phyloP scores from a whole-genome alignment of 2,113 vertebrate species.

The Gambusia affinis region DNA sequence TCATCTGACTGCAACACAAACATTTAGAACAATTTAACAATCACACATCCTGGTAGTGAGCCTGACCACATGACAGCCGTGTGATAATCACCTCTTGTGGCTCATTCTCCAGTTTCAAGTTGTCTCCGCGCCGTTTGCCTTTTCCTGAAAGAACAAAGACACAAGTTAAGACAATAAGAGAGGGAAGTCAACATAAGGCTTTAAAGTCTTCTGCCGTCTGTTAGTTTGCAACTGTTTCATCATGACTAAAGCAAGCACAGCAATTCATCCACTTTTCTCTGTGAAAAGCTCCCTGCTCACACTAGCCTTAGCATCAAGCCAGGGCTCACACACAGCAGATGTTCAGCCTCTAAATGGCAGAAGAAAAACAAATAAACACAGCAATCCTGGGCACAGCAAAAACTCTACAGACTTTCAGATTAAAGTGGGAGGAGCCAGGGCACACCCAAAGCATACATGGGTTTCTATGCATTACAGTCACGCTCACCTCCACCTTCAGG shows the following conservation, averaged over 20 bases:
- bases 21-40: neutral
- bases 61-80: slow-evolving; percentile 45
- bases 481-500: slow-evolving; percentile 86
- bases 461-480: slow-evolving; percentile 56
- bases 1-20: slow-evolving; percentile 86
- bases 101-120: slow-evolving; percentile 95
- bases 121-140: slow-evolving; percentile 91
- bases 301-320: neutral
- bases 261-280: slow-evolving; percentile 35
- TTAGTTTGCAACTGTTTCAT: slow-evolving; percentile 24
- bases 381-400: slow-evolving; percentile 36
- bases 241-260: slow-evolving; percentile 43
- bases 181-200: neutral
- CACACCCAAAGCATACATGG: slow-evolving; percentile 64
- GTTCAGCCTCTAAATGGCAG: slow-evolving; percentile 25
- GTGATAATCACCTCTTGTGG: slow-evolving; percentile 90
- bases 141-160: slow-evolving; percentile 82
- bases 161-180: neutral
- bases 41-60: neutral
- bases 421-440: slow-evolving; percentile 35
- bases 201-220: neutral
- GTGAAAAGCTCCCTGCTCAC: slow-evolving; percentile 35
- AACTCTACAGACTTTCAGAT: slow-evolving; percentile 64
- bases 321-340: slow-evolving; percentile 24
- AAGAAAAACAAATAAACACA: slow-evolving; percentile 31